Evolutionary conservation across 2,888 invertebrate genomes (phyloP).

Genomic region (Aquatica leii): DNA sequence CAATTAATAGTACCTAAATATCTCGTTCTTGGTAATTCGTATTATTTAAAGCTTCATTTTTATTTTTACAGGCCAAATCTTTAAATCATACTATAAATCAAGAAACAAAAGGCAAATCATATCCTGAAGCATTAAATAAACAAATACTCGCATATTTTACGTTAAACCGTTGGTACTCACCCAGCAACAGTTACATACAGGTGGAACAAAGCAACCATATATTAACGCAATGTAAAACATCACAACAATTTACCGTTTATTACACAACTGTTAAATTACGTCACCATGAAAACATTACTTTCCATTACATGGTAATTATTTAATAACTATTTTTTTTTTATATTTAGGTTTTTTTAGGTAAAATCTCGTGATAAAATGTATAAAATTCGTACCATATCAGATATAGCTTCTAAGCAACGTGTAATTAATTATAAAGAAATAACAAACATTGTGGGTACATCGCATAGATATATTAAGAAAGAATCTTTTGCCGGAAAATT

Average conservation of each 20-base stretch:
- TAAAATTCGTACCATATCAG: conserved; percentile 49
- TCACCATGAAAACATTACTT: conserved; percentile 50
- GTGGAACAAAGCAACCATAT: conserved; percentile 46
- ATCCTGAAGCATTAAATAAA: conserved; percentile 34
- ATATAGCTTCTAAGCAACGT: conserved; percentile 46
- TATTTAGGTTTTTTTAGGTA: conserved; percentile 47
- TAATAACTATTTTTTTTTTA: neutral
- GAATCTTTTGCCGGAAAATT: conserved; percentile 55
- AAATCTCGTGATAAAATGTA: conserved; percentile 54
- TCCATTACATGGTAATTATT: conserved; percentile 53
- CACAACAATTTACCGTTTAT: conserved; percentile 53
- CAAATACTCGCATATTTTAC: conserved; percentile 44
- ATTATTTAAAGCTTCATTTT: no score
- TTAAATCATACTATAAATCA: conserved; percentile 46
- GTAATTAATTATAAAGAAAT: conserved; percentile 47
- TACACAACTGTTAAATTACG: conserved; percentile 53
- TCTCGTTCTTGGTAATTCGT: no score
- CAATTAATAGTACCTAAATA: no score
- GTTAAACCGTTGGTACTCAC: conserved; percentile 53
- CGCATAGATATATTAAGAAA: conserved; percentile 49
- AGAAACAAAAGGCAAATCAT: neutral
- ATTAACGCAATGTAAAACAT: conserved; percentile 51
- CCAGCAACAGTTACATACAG: conserved; percentile 54
- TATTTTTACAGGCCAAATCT: conserved; percentile 50
- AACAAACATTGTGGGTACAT: conserved; percentile 51